phyloP scores from a whole-genome alignment of 2,797 vertebrate species.

The Lateolabrax maculatus region DNA sequence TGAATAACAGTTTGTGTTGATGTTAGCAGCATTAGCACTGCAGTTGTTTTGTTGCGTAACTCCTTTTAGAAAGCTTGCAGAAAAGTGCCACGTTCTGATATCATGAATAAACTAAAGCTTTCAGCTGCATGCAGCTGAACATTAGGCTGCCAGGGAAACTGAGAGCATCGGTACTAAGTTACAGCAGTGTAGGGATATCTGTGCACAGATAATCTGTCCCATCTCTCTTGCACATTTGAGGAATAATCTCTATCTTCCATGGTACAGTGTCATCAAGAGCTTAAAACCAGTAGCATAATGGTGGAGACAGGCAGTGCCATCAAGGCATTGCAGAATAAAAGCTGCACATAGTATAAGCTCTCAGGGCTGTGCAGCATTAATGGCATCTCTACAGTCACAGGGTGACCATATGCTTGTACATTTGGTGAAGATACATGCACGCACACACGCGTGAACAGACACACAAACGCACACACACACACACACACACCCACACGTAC shows the following conservation, averaged over 20 bases:
- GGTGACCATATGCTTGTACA: slow-evolving; percentile 81
- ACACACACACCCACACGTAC: slow-evolving; percentile 14
- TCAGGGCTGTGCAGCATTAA: slow-evolving; percentile 65
- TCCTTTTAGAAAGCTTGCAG: slow-evolving; percentile 67
- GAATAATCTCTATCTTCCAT: slow-evolving; percentile 79
- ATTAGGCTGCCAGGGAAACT: slow-evolving; percentile 65
- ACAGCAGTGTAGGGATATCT: slow-evolving; percentile 61
- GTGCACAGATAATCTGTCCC: slow-evolving; percentile 75
- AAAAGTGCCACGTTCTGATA: slow-evolving; percentile 68
- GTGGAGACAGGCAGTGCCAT: slow-evolving; percentile 52
- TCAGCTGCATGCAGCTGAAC: slow-evolving; percentile 60
- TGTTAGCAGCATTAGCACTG: slow-evolving; percentile 60
- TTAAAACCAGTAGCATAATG: slow-evolving; percentile 77
- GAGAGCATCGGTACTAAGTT: slow-evolving; percentile 62
- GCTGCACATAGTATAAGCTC: slow-evolving; percentile 58
- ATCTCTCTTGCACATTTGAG: slow-evolving; percentile 74
- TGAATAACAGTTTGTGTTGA: slow-evolving; percentile 47
- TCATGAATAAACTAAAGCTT: slow-evolving; percentile 79
- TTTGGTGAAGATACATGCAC: slow-evolving; percentile 64
- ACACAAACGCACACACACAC: slow-evolving; percentile 21
- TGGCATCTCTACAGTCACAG: slow-evolving; percentile 73
- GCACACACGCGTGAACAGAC: background rate
- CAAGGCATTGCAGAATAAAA: slow-evolving; percentile 50
- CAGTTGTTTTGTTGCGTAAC: slow-evolving; percentile 65
- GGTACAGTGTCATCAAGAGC: slow-evolving; percentile 74